These are phyloP conservation scores for Tinea pellionella DNA, from an alignment of 2,888 invertebrate genomes.

Conservation along the genomic window DNA sequence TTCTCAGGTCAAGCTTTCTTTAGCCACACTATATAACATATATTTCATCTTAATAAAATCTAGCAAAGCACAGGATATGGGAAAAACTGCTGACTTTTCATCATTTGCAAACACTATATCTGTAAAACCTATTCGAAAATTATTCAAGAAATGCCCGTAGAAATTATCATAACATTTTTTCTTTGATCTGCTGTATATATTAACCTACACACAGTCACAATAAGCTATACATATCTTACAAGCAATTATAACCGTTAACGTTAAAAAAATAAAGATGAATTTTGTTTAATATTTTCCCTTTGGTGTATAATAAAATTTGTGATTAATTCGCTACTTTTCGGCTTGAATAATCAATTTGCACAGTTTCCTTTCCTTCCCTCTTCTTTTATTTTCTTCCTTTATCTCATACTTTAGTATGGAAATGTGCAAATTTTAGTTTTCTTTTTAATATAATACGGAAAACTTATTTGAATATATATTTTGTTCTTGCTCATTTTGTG, in stretches of 20 bases:
- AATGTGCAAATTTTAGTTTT: neutral
- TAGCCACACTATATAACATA: too few species aligned
- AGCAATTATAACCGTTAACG: neutral
- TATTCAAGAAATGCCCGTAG: neutral
- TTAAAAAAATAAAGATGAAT: neutral
- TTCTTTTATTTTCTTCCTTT: neutral
- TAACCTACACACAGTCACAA: neutral
- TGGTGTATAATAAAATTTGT: neutral
- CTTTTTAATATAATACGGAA: neutral
- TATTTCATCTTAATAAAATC: too few species aligned
- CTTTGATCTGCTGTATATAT: neutral
- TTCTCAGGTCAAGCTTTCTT: too few species aligned
- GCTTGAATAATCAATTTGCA: constrained; percentile 5
- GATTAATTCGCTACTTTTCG: neutral
- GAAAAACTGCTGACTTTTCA: too few species aligned
- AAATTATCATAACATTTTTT: constrained; percentile 5
- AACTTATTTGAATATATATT: neutral
- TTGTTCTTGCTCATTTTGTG: neutral
- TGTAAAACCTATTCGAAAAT: too few species aligned
- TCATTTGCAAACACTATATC: too few species aligned
- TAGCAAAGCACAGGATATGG: too few species aligned
- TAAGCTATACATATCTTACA: neutral
- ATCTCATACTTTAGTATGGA: neutral
- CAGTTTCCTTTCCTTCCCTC: neutral
- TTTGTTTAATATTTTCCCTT: neutral